Evolutionary conservation across 2,797 vertebrate species (phyloP), one percentile per base, ranked within the genome.

Genomic region (Heteromormyrus szaboi): DNA sequence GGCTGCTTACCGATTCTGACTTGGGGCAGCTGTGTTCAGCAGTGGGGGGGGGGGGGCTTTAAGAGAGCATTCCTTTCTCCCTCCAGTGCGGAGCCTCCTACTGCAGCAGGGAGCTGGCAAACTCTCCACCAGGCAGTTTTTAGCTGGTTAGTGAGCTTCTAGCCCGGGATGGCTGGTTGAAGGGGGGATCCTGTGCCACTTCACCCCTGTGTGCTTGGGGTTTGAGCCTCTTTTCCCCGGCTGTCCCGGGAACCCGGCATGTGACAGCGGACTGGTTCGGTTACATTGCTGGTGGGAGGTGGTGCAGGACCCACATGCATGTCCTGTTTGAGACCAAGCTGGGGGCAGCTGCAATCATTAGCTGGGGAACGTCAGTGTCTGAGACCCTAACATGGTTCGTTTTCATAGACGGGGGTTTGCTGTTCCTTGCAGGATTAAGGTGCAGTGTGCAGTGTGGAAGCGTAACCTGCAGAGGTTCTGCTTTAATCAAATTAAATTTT

Each of bases 181-280:
- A 90, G 89, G 91, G 88, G 90, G 59, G 9, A 87, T 51, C 81
- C 44, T 84, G 81, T 89, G 1, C 65, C 68, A 85, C 90, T 92
- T 95, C 95, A 95, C 94, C 94, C 92, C 95, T 92, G 89, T 90
- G 33, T 95, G 91, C 91, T 92, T 94, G 93, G 90, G 95, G 90
- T 95, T 96, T 92, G 88, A 91, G 93, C 92, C 93, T 94, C 93
- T 89, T 68, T 89, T 91, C 93, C 90, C 90, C 89, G 90, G 92
- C 25, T 9, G 91, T 92, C 93, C 89, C 91, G 91, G 91, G 94
- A 95, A 92, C 85, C 88, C 84, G 87, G 91, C 83, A 91, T 92
- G 94, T 90, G 89, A 94, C 53, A 19, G 76, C 46, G 92, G 91
- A 88, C 91, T 90, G 88, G 90, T 85, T 85, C 6, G 50, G 50